Conservation (phyloP, 2,797 vertebrate species). For the Stomatorhinus walkeri region DNA sequence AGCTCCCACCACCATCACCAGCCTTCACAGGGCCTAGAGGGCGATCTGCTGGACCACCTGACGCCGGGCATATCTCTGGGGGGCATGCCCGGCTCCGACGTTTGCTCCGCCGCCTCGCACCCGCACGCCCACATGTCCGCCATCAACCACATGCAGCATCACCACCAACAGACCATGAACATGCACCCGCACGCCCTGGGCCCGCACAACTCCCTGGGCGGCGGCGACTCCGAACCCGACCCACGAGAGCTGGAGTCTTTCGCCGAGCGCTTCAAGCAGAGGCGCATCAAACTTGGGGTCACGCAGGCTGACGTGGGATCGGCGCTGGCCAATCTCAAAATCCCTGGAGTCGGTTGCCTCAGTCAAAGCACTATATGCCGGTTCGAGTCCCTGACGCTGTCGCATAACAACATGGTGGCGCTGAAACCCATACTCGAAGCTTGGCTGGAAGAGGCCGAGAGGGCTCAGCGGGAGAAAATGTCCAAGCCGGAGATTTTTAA, state of each 20-base stretch:
- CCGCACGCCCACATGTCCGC: slow-evolving; percentile 80
- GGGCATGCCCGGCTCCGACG: slow-evolving; percentile 74
- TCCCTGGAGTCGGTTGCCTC: slow-evolving; percentile 81
- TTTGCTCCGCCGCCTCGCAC: slow-evolving; percentile 74
- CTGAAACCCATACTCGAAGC: slow-evolving; percentile 86
- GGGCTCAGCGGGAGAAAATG: slow-evolving; percentile 83
- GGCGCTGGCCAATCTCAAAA: slow-evolving; percentile 84
- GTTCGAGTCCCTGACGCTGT: slow-evolving; percentile 87
- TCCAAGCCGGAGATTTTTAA: slow-evolving; percentile 82
- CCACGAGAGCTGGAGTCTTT: slow-evolving; percentile 86
- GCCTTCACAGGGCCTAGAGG: slow-evolving; percentile 73
- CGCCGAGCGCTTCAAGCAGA: slow-evolving; percentile 84
- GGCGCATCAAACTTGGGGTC: slow-evolving; percentile 83
- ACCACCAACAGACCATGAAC: slow-evolving; percentile 74
- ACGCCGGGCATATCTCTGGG: slow-evolving; percentile 64
- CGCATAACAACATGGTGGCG: slow-evolving; percentile 91
- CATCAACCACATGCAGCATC: slow-evolving; percentile 81
- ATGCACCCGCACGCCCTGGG: slow-evolving; percentile 72
- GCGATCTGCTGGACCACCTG: slow-evolving; percentile 82
- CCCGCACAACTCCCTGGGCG: slow-evolving; percentile 65
- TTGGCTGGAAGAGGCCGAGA: slow-evolving; percentile 85
- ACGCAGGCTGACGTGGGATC: slow-evolving; percentile 85
- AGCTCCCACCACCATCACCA: slow-evolving; percentile 72
- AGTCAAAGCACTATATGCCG: slow-evolving; percentile 91
- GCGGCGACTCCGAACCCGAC: slow-evolving; percentile 73